These are phyloP conservation scores for Halichoerus grypus DNA, from an alignment of 2,113 vertebrate species.

Conservation along the genomic window DNA sequence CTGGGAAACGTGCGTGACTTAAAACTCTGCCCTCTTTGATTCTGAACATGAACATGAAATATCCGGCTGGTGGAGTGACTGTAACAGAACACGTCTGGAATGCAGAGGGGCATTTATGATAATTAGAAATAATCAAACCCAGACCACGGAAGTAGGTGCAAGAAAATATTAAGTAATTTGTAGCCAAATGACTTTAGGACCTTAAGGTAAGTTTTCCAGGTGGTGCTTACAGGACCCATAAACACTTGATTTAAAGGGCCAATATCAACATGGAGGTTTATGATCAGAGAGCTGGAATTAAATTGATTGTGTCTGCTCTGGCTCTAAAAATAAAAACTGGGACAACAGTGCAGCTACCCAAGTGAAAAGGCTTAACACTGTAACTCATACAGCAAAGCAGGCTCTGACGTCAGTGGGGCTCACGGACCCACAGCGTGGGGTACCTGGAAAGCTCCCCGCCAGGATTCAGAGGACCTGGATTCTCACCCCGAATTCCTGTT, in stretches of 20 bases:
- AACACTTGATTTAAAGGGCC: slow-evolving; percentile 77
- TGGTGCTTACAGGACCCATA: slow-evolving; percentile 72
- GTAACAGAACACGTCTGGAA: background rate
- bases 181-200: slow-evolving; percentile 70
- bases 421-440: accelerated
- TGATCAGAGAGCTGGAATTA: slow-evolving; percentile 66
- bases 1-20: background rate
- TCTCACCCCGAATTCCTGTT: accelerated
- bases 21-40: background rate
- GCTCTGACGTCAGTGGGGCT: accelerated
- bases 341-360: background rate
- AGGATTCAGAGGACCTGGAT: accelerated
- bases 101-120: slow-evolving; percentile 44
- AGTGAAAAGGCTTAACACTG: background rate
- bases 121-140: slow-evolving; percentile 75
- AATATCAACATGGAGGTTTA: slow-evolving; percentile 74
- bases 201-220: slow-evolving; percentile 77
- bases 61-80: background rate
- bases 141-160: slow-evolving; percentile 44
- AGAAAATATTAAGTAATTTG: slow-evolving; percentile 75
- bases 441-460: accelerated
- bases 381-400: background rate
- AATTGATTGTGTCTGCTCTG: slow-evolving; percentile 61
- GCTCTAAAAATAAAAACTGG: slow-evolving; percentile 51
- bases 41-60: background rate